These are phyloP conservation scores for Alosa alosa DNA, from an alignment of 2,113 vertebrate genomes.

Conservation along the genomic window DNA sequence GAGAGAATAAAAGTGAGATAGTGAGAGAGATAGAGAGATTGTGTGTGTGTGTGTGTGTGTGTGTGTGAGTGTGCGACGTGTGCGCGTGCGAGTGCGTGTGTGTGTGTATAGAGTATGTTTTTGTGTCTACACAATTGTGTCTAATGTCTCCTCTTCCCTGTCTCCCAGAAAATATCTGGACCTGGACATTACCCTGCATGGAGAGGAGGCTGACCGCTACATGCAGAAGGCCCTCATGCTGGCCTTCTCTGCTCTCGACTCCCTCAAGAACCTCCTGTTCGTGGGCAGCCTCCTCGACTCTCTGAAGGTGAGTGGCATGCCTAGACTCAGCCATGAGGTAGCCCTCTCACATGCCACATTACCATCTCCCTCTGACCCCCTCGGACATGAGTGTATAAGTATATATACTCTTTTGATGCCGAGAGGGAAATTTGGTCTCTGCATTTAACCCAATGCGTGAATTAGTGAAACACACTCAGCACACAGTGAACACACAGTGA, in stretches of 20 bases:
- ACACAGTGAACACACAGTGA: no score
- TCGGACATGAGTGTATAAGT: no score
- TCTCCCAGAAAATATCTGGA: slow-evolving; percentile 77
- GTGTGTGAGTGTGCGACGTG: not conserved
- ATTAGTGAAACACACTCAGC: no score
- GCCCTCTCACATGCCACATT: no score
- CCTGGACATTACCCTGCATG: slow-evolving; percentile 75
- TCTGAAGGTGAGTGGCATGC: slow-evolving; percentile 76
- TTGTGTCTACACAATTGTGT: not conserved
- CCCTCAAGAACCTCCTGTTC: slow-evolving; percentile 80
- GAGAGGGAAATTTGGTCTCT: no score
- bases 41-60: not conserved
- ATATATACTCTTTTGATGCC: no score
- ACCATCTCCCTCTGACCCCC: no score
- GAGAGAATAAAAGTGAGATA: not conserved
- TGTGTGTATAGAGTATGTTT: not conserved
- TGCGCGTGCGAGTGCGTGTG: not conserved
- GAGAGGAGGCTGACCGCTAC: slow-evolving; percentile 73
- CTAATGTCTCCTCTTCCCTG: not conserved
- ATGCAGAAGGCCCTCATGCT: slow-evolving; percentile 69
- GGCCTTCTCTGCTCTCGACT: slow-evolving; percentile 58
- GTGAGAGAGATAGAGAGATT: not conserved
- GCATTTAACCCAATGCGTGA: no score
- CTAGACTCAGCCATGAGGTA: no score
- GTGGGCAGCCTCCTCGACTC: slow-evolving; percentile 83